Conservation (phyloP, 2,888 invertebrate genomes). For the Sicus ferrugineus region DNA sequence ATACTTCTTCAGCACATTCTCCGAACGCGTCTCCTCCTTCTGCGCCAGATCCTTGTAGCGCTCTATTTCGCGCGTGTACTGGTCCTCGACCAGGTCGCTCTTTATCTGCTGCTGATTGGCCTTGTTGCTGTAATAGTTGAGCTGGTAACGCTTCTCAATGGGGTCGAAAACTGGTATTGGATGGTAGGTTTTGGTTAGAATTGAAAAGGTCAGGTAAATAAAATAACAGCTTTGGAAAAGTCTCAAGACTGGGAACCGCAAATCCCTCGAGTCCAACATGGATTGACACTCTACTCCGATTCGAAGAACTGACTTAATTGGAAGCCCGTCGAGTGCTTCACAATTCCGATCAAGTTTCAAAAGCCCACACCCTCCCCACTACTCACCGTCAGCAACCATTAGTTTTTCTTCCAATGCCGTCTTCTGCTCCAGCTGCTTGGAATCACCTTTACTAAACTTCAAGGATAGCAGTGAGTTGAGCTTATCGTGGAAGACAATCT, state of each 20-base stretch:
- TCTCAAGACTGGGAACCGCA: too few relatives aligned
- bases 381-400: constrained; percentile 17
- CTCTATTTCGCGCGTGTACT: neutral
- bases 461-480: neutral
- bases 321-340: too few relatives aligned
- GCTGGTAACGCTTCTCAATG: constrained; percentile 42
- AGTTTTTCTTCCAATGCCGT: constrained; percentile 18
- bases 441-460: constrained; percentile 11
- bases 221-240: neutral
- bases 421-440: neutral
- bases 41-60: neutral
- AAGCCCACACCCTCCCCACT: neutral
- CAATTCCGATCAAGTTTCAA: too few relatives aligned
- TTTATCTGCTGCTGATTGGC: constrained; percentile 26
- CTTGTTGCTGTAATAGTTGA: constrained; percentile 24
- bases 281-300: too few relatives aligned
- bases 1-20: constrained; percentile 16
- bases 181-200: too few relatives aligned
- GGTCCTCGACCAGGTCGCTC: neutral
- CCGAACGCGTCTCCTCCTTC: constrained; percentile 24
- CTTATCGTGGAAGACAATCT: neutral
- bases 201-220: neutral
- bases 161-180: constrained; percentile 37
- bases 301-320: too few relatives aligned
- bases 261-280: too few relatives aligned